Evolutionary conservation across 2,113 vertebrate genomes (phyloP).

Genomic region (Hystrix brachyura): DNA sequence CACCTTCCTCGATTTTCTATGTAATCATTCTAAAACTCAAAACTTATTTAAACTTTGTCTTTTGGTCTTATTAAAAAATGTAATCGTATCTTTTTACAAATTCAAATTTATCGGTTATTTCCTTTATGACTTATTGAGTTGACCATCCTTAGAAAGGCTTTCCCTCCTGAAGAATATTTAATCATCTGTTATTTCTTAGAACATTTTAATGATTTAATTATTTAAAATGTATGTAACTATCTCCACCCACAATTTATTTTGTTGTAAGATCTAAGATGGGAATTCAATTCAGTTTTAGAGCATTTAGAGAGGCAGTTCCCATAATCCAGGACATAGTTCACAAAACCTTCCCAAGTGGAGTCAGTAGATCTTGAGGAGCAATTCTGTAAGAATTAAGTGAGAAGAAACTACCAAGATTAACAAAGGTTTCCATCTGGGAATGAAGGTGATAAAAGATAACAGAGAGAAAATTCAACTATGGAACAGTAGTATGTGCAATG

Average conservation of each 20-base stretch:
- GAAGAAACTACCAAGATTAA: not conserved
- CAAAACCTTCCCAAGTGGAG: not conserved
- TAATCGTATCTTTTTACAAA: not conserved
- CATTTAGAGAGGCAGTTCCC: not conserved
- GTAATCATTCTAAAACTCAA: constrained; percentile 6
- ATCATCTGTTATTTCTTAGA: not conserved
- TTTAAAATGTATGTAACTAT: not conserved
- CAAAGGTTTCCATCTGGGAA: not conserved
- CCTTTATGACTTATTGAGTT: constrained; percentile 13
- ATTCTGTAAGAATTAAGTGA: not conserved
- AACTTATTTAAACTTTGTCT: constrained; percentile 34
- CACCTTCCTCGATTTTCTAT: not conserved
- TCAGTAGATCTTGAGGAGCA: not conserved
- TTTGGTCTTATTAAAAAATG: constrained; percentile 9
- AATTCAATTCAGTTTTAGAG: not conserved
- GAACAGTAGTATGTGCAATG: not conserved
- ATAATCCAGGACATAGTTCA: not conserved
- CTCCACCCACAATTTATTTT: constrained; percentile 48
- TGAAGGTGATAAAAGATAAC: not conserved
- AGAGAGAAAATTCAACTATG: not conserved
- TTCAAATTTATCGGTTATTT: constrained; percentile 1
- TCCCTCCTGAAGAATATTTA: not conserved
- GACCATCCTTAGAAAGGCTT: not conserved
- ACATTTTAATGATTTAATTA: constrained; percentile 22
- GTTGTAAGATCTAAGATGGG: not conserved